These are phyloP conservation scores for Pterocles gutturalis DNA, from an alignment of 2,113 vertebrate genomes.

Conservation along the genomic window DNA sequence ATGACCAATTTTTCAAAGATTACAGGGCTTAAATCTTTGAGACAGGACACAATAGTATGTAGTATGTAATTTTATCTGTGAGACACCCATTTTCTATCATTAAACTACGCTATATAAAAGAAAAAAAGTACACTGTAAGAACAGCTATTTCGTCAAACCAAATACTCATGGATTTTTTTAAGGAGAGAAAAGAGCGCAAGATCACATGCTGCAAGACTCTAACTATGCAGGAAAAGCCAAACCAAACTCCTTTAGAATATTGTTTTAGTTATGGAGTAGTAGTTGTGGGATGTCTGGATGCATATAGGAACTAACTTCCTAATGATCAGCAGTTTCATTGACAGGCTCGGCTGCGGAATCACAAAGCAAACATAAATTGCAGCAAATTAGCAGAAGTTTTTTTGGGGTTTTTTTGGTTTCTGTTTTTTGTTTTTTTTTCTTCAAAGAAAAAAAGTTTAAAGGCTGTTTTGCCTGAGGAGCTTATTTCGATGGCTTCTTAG, in stretches of 20 bases:
- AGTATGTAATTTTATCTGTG: conserved; percentile 68
- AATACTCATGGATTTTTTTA: conserved; percentile 48
- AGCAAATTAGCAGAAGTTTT: conserved; percentile 36
- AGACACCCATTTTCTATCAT: conserved; percentile 70
- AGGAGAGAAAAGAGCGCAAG: conserved; percentile 5
- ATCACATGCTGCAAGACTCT: conserved; percentile 6
- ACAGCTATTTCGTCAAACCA: conserved; percentile 45
- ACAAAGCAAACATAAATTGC: conserved; percentile 46
- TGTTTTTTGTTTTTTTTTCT: no score
- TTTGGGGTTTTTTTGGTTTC: no score
- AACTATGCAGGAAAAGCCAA: background rate
- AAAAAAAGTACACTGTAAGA: conserved; percentile 44
- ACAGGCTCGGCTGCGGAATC: background rate
- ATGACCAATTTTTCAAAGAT: conserved; percentile 71
- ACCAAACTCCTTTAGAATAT: background rate
- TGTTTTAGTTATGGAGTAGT: conserved; percentile 29
- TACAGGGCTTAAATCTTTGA: conserved; percentile 53
- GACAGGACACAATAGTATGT: conserved; percentile 42
- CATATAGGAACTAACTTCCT: background rate
- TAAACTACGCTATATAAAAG: conserved; percentile 68
- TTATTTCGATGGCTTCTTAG: conserved; percentile 13
- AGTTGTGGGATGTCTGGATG: background rate
- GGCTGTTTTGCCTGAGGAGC: conserved; percentile 38
- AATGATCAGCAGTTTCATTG: conserved; percentile 30
- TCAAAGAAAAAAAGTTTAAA: conserved; percentile 14